These are phyloP conservation scores for Trochalopteron elliotii DNA, from an alignment of 2,113 vertebrate genomes.

Conservation along the genomic window DNA sequence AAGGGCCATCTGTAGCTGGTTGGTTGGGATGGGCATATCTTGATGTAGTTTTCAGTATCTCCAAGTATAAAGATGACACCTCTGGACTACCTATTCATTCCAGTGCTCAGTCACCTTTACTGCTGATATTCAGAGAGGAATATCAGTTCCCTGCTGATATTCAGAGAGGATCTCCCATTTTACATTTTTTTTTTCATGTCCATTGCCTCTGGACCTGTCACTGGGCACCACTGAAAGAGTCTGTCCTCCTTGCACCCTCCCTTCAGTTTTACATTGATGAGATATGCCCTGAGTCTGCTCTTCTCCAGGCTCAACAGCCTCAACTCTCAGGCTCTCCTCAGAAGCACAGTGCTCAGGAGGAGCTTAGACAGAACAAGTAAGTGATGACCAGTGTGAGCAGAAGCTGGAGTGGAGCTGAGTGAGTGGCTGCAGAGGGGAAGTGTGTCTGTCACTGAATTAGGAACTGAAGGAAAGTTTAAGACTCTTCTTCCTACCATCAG, in stretches of 20 bases:
- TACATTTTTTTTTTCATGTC: background rate
- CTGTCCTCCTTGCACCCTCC: background rate
- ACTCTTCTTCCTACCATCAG: background rate
- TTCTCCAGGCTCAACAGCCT: background rate
- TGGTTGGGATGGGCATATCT: background rate
- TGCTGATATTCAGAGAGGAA: background rate
- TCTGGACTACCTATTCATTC: background rate
- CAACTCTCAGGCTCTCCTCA: background rate
- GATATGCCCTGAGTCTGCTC: background rate
- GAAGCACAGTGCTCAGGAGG: fast-evolving
- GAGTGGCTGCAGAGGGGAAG: background rate
- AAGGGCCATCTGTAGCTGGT: background rate
- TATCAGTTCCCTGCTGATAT: background rate
- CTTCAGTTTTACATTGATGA: background rate
- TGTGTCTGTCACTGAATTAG: background rate
- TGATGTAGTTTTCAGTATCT: background rate
- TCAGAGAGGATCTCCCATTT: background rate
- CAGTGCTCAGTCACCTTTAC: background rate
- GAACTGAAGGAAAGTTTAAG: background rate
- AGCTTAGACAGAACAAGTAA: background rate
- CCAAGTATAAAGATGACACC: background rate
- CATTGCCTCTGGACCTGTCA: background rate
- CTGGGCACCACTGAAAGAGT: background rate
- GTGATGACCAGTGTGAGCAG: background rate
- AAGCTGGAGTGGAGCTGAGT: background rate